A percentile compares a stretch with the other conserved stretches of the same genome.
Conservation (phyloP, 2,888 invertebrate species). For the Lypha dubia region DNA sequence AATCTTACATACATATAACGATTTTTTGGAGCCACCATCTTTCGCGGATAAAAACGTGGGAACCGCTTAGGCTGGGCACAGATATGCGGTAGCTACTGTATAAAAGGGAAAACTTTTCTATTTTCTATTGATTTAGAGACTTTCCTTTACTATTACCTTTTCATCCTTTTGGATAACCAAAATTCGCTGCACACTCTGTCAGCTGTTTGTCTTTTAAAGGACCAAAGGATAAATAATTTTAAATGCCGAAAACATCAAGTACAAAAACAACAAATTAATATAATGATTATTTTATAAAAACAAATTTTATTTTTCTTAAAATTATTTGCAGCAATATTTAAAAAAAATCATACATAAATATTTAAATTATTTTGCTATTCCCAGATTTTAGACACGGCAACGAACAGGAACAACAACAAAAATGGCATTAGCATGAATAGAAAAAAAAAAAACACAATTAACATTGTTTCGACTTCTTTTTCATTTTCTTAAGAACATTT, state of each 20-base stretch:
- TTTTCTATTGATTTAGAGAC: not conserved
- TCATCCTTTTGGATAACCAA: too few relatives aligned
- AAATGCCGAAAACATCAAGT: not conserved
- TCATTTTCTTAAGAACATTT: conserved; percentile 9
- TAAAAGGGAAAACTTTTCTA: too few relatives aligned
- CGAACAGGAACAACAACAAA: too few relatives aligned
- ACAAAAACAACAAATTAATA: conserved; percentile 22
- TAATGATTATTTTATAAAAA: conserved; percentile 64
- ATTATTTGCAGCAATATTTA: conserved; percentile 48
- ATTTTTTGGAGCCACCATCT: too few relatives aligned
- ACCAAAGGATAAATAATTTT: conserved; percentile 16
- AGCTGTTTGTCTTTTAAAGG: not conserved
- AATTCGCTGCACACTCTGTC: too few relatives aligned
- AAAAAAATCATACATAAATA: conserved; percentile 67
- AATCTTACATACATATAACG: too few relatives aligned
- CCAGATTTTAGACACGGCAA: conserved; percentile 11
- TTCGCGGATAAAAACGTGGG: too few relatives aligned
- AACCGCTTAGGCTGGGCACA: too few relatives aligned
- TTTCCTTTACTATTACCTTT: too few relatives aligned
- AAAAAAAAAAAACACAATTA: conserved; percentile 57
- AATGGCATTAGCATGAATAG: conserved; percentile 45
- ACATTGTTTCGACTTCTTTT: conserved; percentile 6
- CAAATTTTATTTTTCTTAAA: conserved; percentile 46
- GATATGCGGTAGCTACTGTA: too few relatives aligned
- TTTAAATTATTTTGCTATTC: conserved; percentile 65